Evolutionary conservation across 1,140 invertebrate genomes (phyloP).

Genomic region (Mercenaria mercenaria): DNA sequence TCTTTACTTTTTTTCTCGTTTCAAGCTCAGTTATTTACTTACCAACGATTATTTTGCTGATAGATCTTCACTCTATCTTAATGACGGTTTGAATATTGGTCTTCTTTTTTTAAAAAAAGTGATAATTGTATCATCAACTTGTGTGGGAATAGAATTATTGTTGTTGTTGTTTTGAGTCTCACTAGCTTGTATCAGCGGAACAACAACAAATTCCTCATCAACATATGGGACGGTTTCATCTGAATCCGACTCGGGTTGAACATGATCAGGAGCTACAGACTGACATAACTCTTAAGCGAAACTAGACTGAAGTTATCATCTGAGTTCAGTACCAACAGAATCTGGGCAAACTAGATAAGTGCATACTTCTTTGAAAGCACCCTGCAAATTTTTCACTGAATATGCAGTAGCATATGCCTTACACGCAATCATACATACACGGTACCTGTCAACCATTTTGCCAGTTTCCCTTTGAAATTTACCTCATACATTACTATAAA

Average conservation of each 20-base stretch:
- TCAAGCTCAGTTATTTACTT: neutral
- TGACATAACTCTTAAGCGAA: neutral
- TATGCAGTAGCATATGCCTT: no score
- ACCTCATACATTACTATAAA: neutral
- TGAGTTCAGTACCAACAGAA: neutral
- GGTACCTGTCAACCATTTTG: no score
- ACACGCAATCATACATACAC: no score
- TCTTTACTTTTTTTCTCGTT: neutral
- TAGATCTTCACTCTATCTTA: neutral
- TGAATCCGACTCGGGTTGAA: neutral
- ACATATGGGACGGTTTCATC: neutral
- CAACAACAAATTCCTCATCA: no score
- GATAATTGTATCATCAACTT: neutral
- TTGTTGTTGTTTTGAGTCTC: no score
- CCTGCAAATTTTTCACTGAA: slow-evolving; percentile 1
- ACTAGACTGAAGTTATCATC: neutral
- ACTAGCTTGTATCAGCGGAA: no score
- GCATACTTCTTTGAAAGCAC: neutral
- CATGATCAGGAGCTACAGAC: no score
- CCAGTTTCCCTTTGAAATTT: no score
- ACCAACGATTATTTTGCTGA: no score
- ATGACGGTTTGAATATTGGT: neutral
- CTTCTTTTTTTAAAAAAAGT: neutral
- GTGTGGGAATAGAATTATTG: neutral
- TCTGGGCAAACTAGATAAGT: slow-evolving; percentile 30